phyloP scores from a whole-genome alignment of 2,113 vertebrate genomes.

The Erythrolamprus reginae region DNA sequence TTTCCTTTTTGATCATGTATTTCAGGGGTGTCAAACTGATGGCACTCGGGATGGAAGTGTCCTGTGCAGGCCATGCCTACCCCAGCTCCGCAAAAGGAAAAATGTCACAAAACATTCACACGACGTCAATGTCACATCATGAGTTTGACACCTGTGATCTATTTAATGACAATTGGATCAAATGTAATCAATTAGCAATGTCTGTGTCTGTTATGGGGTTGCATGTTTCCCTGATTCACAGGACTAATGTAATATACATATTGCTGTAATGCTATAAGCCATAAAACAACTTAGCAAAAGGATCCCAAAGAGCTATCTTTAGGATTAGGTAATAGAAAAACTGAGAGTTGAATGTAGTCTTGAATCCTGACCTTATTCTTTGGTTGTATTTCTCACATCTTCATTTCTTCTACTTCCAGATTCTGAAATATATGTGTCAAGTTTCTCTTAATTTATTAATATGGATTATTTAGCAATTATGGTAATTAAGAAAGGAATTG shows the following conservation, averaged over 20 bases:
- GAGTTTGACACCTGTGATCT: no score
- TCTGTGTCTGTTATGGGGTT: background rate
- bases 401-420: background rate
- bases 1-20: background rate
- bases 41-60: no score
- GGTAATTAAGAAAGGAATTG: background rate
- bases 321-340: background rate
- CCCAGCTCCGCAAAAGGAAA: no score
- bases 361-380: background rate
- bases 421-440: background rate
- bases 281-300: background rate
- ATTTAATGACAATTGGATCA: background rate
- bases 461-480: background rate
- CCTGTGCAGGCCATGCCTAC: no score
- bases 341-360: background rate
- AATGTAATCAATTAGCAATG: background rate
- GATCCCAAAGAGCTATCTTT: background rate
- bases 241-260: background rate
- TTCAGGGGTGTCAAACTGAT: no score
- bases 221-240: background rate
- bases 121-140: rapidly evolving
- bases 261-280: background rate
- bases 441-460: background rate
- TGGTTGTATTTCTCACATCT: background rate
- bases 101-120: no score